phyloP scores from a whole-genome alignment of 2,888 invertebrate genomes.

The Subacronicta megacephala region DNA sequence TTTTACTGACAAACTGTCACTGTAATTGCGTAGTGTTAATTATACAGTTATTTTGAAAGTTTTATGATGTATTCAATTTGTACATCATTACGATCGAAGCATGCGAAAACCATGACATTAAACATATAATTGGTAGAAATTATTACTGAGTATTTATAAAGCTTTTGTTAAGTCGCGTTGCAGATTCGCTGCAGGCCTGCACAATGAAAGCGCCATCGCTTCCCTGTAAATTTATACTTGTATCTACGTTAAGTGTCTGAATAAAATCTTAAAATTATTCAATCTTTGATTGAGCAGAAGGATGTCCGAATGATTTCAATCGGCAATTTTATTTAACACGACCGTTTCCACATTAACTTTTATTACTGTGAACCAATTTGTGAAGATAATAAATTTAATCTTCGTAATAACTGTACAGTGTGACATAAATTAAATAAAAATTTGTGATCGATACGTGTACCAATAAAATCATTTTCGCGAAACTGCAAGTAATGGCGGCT shows the following conservation, averaged over 20 bases:
- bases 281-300: constrained; percentile 44
- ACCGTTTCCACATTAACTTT: constrained; percentile 51
- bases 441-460: constrained; percentile 57
- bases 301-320: constrained; percentile 48
- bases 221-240: constrained; percentile 37
- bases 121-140: constrained; percentile 59
- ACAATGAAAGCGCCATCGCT: constrained; percentile 37
- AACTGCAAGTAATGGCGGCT: constrained; percentile 59
- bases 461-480: constrained; percentile 60
- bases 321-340: constrained; percentile 48
- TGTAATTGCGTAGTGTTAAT: constrained; percentile 71
- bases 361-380: constrained; percentile 44
- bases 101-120: constrained; percentile 59
- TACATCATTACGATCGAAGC: constrained; percentile 59
- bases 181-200: constrained; percentile 24
- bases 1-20: constrained; percentile 69
- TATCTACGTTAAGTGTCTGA: constrained; percentile 24
- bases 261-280: constrained; percentile 46
- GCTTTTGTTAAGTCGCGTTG: constrained; percentile 45
- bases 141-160: constrained; percentile 54
- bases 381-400: constrained; percentile 50
- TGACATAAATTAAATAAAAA: constrained; percentile 53
- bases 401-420: constrained; percentile 54
- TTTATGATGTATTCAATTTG: constrained; percentile 70
- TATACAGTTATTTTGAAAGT: constrained; percentile 68